Evolutionary conservation across 2,113 vertebrate genomes (phyloP).

Genomic region (Vimba vimba): DNA sequence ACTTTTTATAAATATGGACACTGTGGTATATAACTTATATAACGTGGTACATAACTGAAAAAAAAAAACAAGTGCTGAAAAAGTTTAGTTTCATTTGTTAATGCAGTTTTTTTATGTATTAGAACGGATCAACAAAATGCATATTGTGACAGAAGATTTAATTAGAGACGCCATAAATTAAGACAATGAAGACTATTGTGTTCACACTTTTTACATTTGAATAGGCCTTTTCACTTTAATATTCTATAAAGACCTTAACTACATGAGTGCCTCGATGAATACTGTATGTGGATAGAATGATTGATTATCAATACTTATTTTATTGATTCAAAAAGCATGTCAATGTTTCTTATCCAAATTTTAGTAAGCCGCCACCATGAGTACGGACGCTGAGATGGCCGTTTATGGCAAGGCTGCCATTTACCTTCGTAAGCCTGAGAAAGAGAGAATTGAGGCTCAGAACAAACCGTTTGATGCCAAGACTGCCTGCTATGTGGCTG

Average conservation of each 20-base stretch:
- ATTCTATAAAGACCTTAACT: not conserved
- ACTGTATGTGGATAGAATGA: not conserved
- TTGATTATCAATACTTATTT: not conserved
- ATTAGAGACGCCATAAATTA: not conserved
- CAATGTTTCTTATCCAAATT: not conserved
- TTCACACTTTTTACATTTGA: not conserved
- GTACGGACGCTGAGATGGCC: constrained; percentile 54
- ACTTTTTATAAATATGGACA: not conserved
- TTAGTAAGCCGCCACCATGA: constrained; percentile 47
- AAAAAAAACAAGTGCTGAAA: too few species aligned
- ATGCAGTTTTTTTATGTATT: not conserved
- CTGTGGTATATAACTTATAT: not conserved
- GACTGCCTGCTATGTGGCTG: constrained; percentile 78
- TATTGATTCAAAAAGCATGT: too few species aligned
- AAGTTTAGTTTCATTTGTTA: not conserved
- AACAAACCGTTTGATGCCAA: constrained; percentile 81
- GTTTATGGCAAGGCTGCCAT: constrained; percentile 63
- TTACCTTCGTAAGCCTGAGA: constrained; percentile 77
- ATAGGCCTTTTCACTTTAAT: not conserved
- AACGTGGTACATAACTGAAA: too few species aligned
- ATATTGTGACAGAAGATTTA: not conserved
- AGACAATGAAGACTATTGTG: not conserved
- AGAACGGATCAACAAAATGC: not conserved
- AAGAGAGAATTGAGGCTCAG: constrained; percentile 79
- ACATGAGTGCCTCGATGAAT: not conserved